Conservation (phyloP, 1,140 invertebrate genomes). For the Drosophila pruinosa region DNA sequence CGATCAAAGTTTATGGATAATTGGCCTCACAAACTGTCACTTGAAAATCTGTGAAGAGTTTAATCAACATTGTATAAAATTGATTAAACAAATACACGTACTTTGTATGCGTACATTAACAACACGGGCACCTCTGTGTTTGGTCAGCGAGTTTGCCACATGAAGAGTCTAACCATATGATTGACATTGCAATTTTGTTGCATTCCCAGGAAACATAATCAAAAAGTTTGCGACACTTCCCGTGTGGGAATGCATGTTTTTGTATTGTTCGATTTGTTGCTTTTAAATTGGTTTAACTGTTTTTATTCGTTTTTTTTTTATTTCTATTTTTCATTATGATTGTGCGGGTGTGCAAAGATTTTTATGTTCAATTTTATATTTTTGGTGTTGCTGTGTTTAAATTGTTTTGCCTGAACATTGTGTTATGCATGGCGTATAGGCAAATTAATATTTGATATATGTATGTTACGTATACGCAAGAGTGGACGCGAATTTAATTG, state of each 20-base stretch:
- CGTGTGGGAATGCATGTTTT: constrained; percentile 26
- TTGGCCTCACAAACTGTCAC: too few species aligned
- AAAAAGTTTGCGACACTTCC: constrained; percentile 12
- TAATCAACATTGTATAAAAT: constrained; percentile 57
- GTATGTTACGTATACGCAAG: neutral
- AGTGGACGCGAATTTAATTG: constrained; percentile 3
- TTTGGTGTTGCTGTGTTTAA: neutral
- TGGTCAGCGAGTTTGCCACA: neutral
- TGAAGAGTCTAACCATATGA: constrained; percentile 1
- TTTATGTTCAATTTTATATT: constrained; percentile 14
- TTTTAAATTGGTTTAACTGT: constrained; percentile 57
- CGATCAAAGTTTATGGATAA: too few species aligned
- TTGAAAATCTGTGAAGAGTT: constrained; percentile 19
- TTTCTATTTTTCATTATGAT: neutral
- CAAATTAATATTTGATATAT: constrained; percentile 25
- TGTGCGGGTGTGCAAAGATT: constrained; percentile 6
- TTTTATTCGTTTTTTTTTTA: constrained; percentile 30
- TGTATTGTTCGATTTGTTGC: constrained; percentile 43
- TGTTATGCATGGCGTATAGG: neutral
- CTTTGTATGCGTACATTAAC: constrained; percentile 29
- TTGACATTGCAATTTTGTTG: constrained; percentile 39
- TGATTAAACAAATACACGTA: constrained; percentile 48
- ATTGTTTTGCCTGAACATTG: constrained; percentile 19
- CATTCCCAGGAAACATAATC: constrained; percentile 12
- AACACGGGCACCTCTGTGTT: neutral